Evolutionary conservation across 2,888 invertebrate genomes (phyloP).

Genomic region (Lasioglossum marginatum): DNA sequence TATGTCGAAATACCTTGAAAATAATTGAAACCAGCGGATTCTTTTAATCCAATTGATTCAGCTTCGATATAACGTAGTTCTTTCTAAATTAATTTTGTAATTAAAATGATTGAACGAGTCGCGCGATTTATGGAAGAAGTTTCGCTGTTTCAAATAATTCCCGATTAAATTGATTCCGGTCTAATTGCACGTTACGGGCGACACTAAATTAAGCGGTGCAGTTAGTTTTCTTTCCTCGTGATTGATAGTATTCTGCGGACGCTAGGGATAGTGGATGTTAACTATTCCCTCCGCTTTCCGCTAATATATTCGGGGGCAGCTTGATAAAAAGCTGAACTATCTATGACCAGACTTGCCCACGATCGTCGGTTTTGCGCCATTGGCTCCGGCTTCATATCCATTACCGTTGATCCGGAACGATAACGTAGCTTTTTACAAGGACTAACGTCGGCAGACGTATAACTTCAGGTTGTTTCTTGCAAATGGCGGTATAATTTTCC

Average conservation of each 20-base stretch:
- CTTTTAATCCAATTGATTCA: not conserved
- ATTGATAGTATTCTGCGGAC: conserved; percentile 40
- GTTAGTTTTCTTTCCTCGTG: conserved; percentile 35
- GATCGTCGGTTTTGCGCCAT: conserved; percentile 54
- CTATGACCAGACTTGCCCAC: conserved; percentile 53
- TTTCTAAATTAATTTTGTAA: not conserved
- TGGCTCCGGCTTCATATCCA: conserved; percentile 53
- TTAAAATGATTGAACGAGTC: not conserved
- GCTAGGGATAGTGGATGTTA: conserved; percentile 38
- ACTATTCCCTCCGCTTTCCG: conserved; percentile 47
- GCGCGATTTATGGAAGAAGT: not conserved
- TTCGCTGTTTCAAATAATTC: not conserved
- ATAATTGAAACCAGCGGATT: not conserved
- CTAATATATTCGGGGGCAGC: conserved; percentile 55
- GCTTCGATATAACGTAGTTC: not conserved
- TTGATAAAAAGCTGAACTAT: conserved; percentile 64
- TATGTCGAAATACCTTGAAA: not conserved
- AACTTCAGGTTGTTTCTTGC: conserved; percentile 50
- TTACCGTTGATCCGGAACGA: conserved; percentile 56
- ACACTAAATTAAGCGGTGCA: conserved; percentile 25
- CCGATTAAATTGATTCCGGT: conserved; percentile 2
- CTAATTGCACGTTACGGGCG: conserved; percentile 13
- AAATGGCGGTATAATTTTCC: not conserved
- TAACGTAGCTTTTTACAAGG: conserved; percentile 47
- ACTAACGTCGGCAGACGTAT: conserved; percentile 42